These are phyloP conservation scores for Drosophila ustulata DNA, from an alignment of 2,888 invertebrate species.

Conservation along the genomic window DNA sequence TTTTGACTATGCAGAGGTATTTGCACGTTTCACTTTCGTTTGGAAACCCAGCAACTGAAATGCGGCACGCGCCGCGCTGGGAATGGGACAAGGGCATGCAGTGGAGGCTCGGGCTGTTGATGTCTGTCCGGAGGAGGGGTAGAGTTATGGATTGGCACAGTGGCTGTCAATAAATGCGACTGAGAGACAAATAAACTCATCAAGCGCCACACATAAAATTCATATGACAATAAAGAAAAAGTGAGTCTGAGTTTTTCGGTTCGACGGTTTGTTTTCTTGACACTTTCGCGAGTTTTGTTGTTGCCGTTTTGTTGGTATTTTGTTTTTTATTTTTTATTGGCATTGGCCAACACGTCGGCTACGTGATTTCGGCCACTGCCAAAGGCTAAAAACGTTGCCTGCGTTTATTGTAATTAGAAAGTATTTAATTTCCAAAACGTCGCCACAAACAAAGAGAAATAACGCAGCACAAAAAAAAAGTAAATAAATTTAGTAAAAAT, in stretches of 20 bases:
- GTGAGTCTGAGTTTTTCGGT: conserved; percentile 55
- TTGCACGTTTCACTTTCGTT: conserved; percentile 75
- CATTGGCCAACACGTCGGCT: conserved; percentile 69
- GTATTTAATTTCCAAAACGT: conserved; percentile 79
- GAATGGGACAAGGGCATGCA: conserved; percentile 10
- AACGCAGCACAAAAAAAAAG: conserved; percentile 17
- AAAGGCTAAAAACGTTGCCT: conserved; percentile 68
- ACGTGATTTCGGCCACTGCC: conserved; percentile 71
- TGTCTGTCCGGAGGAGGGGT: neutral
- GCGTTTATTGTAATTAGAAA: conserved; percentile 81
- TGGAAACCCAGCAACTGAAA: conserved; percentile 31
- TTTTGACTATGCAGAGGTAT: conserved; percentile 45
- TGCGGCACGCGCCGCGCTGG: conserved; percentile 52
- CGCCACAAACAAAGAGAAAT: conserved; percentile 38
- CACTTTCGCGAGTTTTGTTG: conserved; percentile 69
- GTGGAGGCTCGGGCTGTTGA: neutral
- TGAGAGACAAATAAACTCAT: conserved; percentile 57
- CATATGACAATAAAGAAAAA: conserved; percentile 75
- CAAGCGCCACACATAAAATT: conserved; percentile 48
- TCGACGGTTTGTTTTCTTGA: conserved; percentile 63
- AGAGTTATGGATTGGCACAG: conserved; percentile 39
- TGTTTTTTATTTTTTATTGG: conserved; percentile 44
- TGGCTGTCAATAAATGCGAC: conserved; percentile 41
- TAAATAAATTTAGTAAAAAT: conserved; percentile 24
- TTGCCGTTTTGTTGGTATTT: conserved; percentile 18